A percentile compares a stretch with the other conserved stretches of the same genome.
phyloP scores from a whole-genome alignment of 2,888 invertebrate genomes.

The Mythimna pallens region DNA sequence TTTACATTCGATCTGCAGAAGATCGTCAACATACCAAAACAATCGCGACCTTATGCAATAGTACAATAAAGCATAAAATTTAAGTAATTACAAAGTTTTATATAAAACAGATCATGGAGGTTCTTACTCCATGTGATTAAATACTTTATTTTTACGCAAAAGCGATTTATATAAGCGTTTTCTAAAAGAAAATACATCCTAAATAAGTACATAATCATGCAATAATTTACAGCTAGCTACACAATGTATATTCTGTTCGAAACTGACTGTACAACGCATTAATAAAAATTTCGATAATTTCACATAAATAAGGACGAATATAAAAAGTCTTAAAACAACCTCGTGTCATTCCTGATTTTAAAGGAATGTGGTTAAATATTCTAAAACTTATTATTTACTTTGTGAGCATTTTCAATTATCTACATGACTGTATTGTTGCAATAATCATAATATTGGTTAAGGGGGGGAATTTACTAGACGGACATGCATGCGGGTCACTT shows the following conservation, averaged over 20 bases:
- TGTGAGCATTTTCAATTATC: slow-evolving; percentile 67
- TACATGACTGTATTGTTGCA: slow-evolving; percentile 47
- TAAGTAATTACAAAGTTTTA: slow-evolving; percentile 4
- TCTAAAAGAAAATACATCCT: slow-evolving; percentile 20
- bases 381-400: slow-evolving; percentile 58
- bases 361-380: slow-evolving; percentile 66
- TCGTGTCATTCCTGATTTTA: slow-evolving; percentile 52
- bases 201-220: slow-evolving; percentile 44
- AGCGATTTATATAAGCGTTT: slow-evolving; percentile 35
- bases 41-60: slow-evolving; percentile 8
- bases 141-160: slow-evolving; percentile 13
- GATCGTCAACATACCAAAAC: not conserved
- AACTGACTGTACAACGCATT: slow-evolving; percentile 17
- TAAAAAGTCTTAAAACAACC: slow-evolving; percentile 57
- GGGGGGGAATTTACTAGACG: not conserved
- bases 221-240: slow-evolving; percentile 27
- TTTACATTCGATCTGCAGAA: not conserved
- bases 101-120: not conserved
- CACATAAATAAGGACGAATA: slow-evolving; percentile 54
- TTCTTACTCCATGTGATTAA: slow-evolving; percentile 3
- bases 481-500: not conserved
- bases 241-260: slow-evolving; percentile 15
- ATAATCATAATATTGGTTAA: slow-evolving; percentile 5
- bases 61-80: slow-evolving; percentile 3
- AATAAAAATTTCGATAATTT: slow-evolving; percentile 18